Base-by-base conservation (phyloP, 2,113 vertebrate species). In the Chelonoidis abingdonii region DNA sequence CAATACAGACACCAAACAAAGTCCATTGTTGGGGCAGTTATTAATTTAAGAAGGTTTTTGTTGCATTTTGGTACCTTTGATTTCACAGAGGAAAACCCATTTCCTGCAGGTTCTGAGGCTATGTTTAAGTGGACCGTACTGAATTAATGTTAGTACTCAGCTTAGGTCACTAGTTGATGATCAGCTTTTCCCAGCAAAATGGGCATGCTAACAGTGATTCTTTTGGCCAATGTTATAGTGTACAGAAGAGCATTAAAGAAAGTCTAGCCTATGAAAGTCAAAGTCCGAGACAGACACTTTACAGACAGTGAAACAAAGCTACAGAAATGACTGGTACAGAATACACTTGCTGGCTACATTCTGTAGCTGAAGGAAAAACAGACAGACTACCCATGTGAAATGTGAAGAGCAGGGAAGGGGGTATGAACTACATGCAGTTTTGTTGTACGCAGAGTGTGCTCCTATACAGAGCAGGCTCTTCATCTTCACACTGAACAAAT, bases 1-100 rank as follows among this genome's bases (percentile, higher is more conserved):
- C 75, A 79, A n/a, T 0, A 0, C 9, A 69, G 80, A 2, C 78
- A 72, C 52, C 0, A 12, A 54, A 65, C 1, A 50, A 65, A 62
- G 25, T 2, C 87, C 75, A 4, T 0, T 38, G 29, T 83, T 0
- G 21, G n/a, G 62, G 31, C 29, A 41, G 91, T 84, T 13, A 88
- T n/a, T 12, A 22, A 53, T 31, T 52, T 54, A 5, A 47, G 19
- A 57, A 86, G 86, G 24, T 22, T 1, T 7, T 12, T 2, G 16
- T 25, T 1, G 4, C 13, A 35, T 47, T 59, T 3, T 59, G n/a
- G 35, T 75, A 59, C 25, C 72, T 44, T 35, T 17, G 35, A 27
- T 47, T 49, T 3, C 24, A 52, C 53, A 59, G 25, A 35, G 31
- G 24, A 86, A 86, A 88, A 35, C 21, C 44, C 38, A 0, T 13